Conservation (phyloP, 2,888 invertebrate species). For the Chorisops tibialis region DNA sequence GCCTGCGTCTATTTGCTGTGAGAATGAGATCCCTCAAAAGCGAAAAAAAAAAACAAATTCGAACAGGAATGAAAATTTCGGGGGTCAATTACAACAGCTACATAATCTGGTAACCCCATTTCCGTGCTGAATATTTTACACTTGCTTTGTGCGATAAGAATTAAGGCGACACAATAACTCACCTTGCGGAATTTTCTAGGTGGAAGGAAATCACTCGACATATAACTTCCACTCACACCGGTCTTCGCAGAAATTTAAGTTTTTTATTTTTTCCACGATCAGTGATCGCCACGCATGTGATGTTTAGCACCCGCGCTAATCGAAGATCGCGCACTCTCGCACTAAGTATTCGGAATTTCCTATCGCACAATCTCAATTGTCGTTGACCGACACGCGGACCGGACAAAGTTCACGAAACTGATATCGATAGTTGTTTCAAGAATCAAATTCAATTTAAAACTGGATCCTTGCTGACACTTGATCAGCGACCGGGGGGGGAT, state of each 20-base stretch:
- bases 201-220: not conserved
- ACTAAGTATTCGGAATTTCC: too few relatives aligned
- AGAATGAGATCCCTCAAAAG: not conserved
- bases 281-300: too few relatives aligned
- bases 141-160: conserved; percentile 16
- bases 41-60: too few relatives aligned
- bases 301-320: too few relatives aligned
- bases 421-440: not conserved
- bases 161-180: not conserved
- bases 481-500: not conserved
- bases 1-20: conserved; percentile 9
- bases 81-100: too few relatives aligned
- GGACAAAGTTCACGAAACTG: not conserved
- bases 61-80: too few relatives aligned
- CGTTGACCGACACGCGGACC: not conserved
- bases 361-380: not conserved
- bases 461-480: conserved; percentile 2
- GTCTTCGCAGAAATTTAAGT: too few relatives aligned
- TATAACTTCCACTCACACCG: too few relatives aligned
- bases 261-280: too few relatives aligned
- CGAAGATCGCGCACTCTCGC: too few relatives aligned
- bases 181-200: conserved; percentile 5
- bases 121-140: not conserved
- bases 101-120: too few relatives aligned
- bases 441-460: not conserved